phyloP scores from a whole-genome alignment of 1,140 invertebrate species.

The Bombyx mandarina region DNA sequence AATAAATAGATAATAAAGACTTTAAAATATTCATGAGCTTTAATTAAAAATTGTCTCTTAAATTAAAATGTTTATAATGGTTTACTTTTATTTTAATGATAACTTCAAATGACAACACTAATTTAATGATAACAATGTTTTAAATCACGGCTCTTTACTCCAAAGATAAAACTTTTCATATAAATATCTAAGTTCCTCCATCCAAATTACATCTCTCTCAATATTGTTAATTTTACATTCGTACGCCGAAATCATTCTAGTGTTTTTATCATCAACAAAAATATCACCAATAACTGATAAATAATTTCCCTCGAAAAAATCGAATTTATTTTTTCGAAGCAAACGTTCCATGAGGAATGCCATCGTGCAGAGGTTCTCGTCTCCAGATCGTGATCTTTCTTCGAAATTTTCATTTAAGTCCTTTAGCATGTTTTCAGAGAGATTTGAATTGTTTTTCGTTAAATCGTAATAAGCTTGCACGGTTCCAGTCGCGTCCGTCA shows the following conservation, averaged over 20 bases:
- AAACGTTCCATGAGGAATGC: slow-evolving; percentile 36
- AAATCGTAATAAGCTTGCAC: slow-evolving; percentile 46
- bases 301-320: slow-evolving; percentile 36
- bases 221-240: slow-evolving; percentile 32
- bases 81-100: too few species aligned
- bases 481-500: slow-evolving; percentile 50
- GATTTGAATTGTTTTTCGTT: slow-evolving; percentile 32
- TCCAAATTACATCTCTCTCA: slow-evolving; percentile 49
- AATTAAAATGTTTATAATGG: not conserved
- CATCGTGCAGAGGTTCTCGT: slow-evolving; percentile 36
- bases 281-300: slow-evolving; percentile 52
- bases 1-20: not conserved
- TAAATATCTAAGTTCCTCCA: slow-evolving; percentile 51
- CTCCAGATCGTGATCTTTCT: slow-evolving; percentile 20
- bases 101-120: too few species aligned
- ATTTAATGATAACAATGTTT: too few species aligned
- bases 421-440: slow-evolving; percentile 23
- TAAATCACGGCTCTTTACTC: slow-evolving; percentile 7
- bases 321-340: slow-evolving; percentile 25
- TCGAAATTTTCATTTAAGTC: slow-evolving; percentile 29
- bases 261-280: slow-evolving; percentile 41
- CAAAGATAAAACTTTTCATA: slow-evolving; percentile 56
- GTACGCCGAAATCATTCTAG: slow-evolving; percentile 48
- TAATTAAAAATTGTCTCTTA: not conserved
- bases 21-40: not conserved